Evolutionary conservation across 1,140 invertebrate genomes (phyloP).

Genomic region (Ostrea edulis): DNA sequence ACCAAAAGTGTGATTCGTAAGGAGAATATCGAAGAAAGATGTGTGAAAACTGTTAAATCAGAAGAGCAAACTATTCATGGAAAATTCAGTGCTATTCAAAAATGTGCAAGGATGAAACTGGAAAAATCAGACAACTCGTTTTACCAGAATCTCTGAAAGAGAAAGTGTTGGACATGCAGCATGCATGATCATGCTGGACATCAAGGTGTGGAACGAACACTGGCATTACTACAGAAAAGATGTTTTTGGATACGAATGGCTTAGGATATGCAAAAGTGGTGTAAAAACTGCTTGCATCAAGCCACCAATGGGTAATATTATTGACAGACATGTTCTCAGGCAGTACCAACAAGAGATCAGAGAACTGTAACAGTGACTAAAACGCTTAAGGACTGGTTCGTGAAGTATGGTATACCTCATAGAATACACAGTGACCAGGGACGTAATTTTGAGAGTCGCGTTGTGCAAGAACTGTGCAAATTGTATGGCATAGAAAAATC

Average conservation of each 20-base stretch:
- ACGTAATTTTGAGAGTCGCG: no score
- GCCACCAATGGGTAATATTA: slow-evolving; percentile 47
- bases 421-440: no score
- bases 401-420: no score
- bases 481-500: no score
- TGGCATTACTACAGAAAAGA: slow-evolving; percentile 34
- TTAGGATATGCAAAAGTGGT: slow-evolving; percentile 42
- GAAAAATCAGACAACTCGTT: slow-evolving; percentile 22
- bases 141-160: slow-evolving; percentile 41
- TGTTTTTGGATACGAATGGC: slow-evolving; percentile 52
- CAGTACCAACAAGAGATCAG: no score
- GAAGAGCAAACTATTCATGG: background rate
- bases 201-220: slow-evolving; percentile 42
- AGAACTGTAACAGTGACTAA: no score
- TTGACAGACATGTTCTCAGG: no score
- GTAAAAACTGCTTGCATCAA: slow-evolving; percentile 42
- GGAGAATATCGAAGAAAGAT: slow-evolving; percentile 22
- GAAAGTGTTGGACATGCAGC: slow-evolving; percentile 40
- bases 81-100: slow-evolving; percentile 33
- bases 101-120: slow-evolving; percentile 32
- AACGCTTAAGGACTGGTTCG: no score
- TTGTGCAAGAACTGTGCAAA: no score
- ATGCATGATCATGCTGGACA: slow-evolving; percentile 51
- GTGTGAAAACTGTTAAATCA: slow-evolving; percentile 29
- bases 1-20: background rate